These are phyloP conservation scores for Carassius auratus DNA, from an alignment of 2,113 vertebrate species.

Conservation along the genomic window DNA sequence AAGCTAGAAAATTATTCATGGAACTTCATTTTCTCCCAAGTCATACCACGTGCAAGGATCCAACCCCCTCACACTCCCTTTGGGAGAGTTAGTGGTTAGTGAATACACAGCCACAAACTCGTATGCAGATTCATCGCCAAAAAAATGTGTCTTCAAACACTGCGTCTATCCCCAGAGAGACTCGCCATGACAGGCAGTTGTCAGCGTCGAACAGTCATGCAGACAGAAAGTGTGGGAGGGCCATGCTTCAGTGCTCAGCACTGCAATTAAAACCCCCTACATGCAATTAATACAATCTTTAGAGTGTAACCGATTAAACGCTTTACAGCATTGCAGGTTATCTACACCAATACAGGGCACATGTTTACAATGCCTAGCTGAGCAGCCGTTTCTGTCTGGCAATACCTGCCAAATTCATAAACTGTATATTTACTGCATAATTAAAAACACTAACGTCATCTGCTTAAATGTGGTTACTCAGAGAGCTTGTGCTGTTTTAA, in stretches of 20 bases:
- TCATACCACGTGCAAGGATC: slow-evolving; percentile 14
- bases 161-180: slow-evolving; percentile 55
- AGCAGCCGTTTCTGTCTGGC: not conserved
- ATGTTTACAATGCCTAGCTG: slow-evolving; percentile 29
- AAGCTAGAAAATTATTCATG: slow-evolving; percentile 5
- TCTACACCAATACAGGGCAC: slow-evolving; percentile 40
- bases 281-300: slow-evolving; percentile 56
- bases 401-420: slow-evolving; percentile 5
- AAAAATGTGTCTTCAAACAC: slow-evolving; percentile 11
- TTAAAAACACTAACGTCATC: not conserved
- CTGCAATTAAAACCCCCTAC: slow-evolving; percentile 55
- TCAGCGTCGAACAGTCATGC: slow-evolving; percentile 66
- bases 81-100: slow-evolving; percentile 15
- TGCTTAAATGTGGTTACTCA: slow-evolving; percentile 1
- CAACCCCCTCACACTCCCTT: slow-evolving; percentile 13
- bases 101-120: slow-evolving; percentile 53
- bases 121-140: slow-evolving; percentile 19
- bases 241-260: slow-evolving; percentile 41
- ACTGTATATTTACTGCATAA: slow-evolving; percentile 26
- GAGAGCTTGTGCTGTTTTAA: slow-evolving; percentile 5
- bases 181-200: slow-evolving; percentile 72
- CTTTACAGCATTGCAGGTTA: slow-evolving; percentile 42
- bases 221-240: slow-evolving; percentile 59
- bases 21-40: not conserved
- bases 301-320: slow-evolving; percentile 48